Evolutionary conservation across 2,888 invertebrate species (phyloP), one percentile per base, ranked within the genome.

Genomic region (Eupithecia insigniata): DNA sequence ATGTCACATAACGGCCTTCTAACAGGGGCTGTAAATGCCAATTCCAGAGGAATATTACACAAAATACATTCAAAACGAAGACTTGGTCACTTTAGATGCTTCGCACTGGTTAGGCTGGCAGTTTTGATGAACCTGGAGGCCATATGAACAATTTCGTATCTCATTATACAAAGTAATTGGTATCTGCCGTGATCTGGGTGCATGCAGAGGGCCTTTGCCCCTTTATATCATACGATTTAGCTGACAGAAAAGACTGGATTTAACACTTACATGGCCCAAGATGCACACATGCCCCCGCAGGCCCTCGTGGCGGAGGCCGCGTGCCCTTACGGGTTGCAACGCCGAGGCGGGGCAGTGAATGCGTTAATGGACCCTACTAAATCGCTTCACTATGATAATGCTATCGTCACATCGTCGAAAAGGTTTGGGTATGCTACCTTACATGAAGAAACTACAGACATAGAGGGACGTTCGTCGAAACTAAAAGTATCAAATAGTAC

Each of bases 171-270:
- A 64, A 64, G 64, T 64, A 39, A 64, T 64, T 34, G 64, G 32
- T 30, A 51, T 51, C 66, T n/a, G 46, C 66, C 66, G 66, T 66
- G 66, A 64, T 64, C 64, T 64, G 64, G 64, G 22, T 64, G 64
- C 64, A 64, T 22, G 8, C 28, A 28, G 66, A 55, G 16, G 14
- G 60, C 60, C 28, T 60, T 60, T 18, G 26, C 55, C 26, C 32
- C 32, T 62, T 60, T 39, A 64, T 22, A 64, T 10, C 64, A 36
- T 64, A 64, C 64, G 64, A 36, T 22, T 62, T 34, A n/a, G 30
- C 6, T 26, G 55, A 14, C 26, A 51, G n/a, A 51, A 3, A 51
- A 51, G 22, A 22, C 51, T 22, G 18, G 18, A 6, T 6, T 43
- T 16, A 43, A 16, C 5, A 16, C 1, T n/a, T n/a, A n/a, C n/a